Percentiles rank a stretch among this genome's conserved stretches.
phyloP scores from a whole-genome alignment of 1,140 invertebrate genomes.

The Panagrolaimus sp. region DNA sequence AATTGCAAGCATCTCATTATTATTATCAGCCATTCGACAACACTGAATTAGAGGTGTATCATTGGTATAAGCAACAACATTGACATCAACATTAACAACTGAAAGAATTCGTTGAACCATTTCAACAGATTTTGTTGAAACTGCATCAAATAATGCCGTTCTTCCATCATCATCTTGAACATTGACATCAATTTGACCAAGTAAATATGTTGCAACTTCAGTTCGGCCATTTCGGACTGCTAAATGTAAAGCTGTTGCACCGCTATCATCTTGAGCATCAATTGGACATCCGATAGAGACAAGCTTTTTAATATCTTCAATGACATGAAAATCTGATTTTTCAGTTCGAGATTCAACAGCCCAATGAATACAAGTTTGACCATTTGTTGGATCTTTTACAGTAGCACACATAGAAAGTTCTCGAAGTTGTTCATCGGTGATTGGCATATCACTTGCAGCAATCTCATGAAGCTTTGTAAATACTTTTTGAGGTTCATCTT shows the following conservation, averaged over 20 bases:
- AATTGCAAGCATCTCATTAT: not conserved
- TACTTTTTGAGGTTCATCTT: too few species aligned
- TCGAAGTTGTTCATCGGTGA: too few species aligned
- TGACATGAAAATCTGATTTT: not conserved
- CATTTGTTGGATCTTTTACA: not conserved
- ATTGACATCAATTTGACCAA: not conserved
- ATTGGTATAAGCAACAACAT: not conserved
- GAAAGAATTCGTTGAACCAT: not conserved
- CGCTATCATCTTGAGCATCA: not conserved
- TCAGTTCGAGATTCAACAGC: not conserved
- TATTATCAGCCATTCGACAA: not conserved
- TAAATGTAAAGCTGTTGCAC: not conserved
- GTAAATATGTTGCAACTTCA: not conserved
- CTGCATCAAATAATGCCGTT: not conserved
- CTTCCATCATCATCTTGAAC: not conserved
- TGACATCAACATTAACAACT: not conserved
- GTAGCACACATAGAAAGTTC: too few species aligned
- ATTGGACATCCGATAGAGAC: not conserved
- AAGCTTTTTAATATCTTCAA: constrained; percentile 1
- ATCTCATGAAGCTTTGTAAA: too few species aligned
- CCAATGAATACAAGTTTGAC: constrained; percentile 3
- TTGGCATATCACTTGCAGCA: too few species aligned
- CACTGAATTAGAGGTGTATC: not conserved
- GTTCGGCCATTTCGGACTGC: not conserved
- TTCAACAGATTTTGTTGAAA: not conserved